Conservation (phyloP, 2,888 invertebrate genomes). For the Blastobasis adustella region DNA sequence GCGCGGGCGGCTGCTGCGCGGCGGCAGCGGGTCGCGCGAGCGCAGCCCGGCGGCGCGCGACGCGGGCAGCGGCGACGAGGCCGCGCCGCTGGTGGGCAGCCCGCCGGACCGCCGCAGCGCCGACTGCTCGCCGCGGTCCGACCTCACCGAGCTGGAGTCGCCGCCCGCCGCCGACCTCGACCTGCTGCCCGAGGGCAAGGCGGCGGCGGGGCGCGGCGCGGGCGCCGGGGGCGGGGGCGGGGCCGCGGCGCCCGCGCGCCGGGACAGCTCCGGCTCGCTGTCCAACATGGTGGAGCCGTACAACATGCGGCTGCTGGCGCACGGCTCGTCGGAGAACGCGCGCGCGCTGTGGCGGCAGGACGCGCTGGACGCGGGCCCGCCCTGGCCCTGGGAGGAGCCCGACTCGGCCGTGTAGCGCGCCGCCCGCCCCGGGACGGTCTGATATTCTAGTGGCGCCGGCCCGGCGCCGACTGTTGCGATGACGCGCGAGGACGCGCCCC, state of each 20-base stretch:
- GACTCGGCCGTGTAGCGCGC: conserved; percentile 57
- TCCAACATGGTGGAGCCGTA: conserved; percentile 61
- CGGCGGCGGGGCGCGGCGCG: conserved; percentile 14
- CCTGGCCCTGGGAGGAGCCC: conserved; percentile 68
- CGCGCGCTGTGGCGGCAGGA: conserved; percentile 67
- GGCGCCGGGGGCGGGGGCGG: conserved; percentile 15
- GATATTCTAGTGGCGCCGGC: no score
- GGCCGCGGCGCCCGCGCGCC: conserved; percentile 31
- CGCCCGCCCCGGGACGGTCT: not conserved
- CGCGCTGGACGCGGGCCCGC: conserved; percentile 61
- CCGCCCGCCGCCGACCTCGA: conserved; percentile 34
- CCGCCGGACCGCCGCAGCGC: conserved; percentile 30
- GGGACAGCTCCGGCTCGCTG: conserved; percentile 43
- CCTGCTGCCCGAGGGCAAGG: conserved; percentile 15
- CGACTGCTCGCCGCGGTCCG: conserved; percentile 59
- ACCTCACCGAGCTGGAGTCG: conserved; percentile 54
- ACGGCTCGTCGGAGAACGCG: conserved; percentile 41
- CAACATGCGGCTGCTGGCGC: conserved; percentile 57
- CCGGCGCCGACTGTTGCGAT: no score
- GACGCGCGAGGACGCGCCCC: not conserved
- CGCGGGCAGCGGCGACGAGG: conserved; percentile 78
- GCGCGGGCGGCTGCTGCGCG: conserved; percentile 53
- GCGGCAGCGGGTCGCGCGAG: conserved; percentile 43
- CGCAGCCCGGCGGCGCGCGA: conserved; percentile 47
- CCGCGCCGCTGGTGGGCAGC: conserved; percentile 76